phyloP scores from a whole-genome alignment of 2,888 invertebrate species.

The Mycalesis mineus region DNA sequence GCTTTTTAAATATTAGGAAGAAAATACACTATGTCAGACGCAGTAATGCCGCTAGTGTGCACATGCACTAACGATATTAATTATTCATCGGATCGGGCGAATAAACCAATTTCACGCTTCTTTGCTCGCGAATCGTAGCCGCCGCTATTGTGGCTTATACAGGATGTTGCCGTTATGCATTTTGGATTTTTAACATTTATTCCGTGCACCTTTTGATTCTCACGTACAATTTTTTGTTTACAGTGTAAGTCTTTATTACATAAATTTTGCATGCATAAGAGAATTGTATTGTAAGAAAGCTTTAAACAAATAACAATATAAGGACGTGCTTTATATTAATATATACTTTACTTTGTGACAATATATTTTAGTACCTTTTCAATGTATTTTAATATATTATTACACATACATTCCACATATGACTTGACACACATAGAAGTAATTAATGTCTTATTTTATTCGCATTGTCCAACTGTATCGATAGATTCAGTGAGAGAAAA shows the following conservation, averaged over 20 bases:
- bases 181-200: background rate
- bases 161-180: constrained; percentile 34
- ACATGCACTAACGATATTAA: constrained; percentile 69
- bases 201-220: background rate
- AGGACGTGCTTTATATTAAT: no score
- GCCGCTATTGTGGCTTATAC: constrained; percentile 49
- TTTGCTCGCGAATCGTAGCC: constrained; percentile 68
- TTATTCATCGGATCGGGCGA: constrained; percentile 78
- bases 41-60: constrained; percentile 17
- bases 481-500: no score
- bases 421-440: no score
- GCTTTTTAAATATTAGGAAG: no score
- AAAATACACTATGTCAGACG: background rate
- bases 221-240: background rate
- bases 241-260: background rate
- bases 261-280: background rate
- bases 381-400: no score
- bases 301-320: no score
- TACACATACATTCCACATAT: no score
- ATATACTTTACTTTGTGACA: no score
- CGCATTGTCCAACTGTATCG: no score
- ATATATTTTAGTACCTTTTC: no score
- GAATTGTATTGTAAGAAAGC: no score
- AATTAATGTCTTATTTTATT: no score
- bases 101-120: constrained; percentile 79